These are phyloP conservation scores for Pseudobourletiella spinata DNA, from an alignment of 1,140 invertebrate species.

Conservation along the genomic window DNA sequence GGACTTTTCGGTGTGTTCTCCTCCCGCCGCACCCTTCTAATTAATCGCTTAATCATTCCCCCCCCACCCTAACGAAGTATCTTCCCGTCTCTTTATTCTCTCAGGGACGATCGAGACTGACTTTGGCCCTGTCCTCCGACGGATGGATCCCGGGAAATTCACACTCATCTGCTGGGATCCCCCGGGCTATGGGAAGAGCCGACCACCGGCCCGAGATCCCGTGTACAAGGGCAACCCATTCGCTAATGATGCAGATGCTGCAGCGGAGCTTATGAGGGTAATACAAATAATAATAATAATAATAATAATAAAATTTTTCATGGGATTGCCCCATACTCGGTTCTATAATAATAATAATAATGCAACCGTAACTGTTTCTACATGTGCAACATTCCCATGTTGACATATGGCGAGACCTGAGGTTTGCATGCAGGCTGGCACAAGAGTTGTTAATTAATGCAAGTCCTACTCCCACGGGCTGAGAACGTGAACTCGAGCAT, in stretches of 20 bases:
- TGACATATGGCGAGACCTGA: no score
- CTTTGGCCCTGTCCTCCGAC: slow-evolving; percentile 12
- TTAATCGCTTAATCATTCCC: not conserved
- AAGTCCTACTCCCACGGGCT: no score
- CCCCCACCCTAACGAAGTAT: not conserved
- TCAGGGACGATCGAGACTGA: slow-evolving; percentile 16
- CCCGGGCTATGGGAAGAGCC: slow-evolving; percentile 21
- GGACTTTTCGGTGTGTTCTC: slow-evolving; percentile 20
- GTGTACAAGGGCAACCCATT: not conserved
- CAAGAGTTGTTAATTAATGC: no score
- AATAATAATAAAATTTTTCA: not conserved
- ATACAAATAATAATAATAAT: not conserved
- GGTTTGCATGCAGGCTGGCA: no score
- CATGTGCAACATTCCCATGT: no score
- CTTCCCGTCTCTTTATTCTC: not conserved
- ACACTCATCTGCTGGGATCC: slow-evolving; percentile 16
- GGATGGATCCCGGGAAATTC: slow-evolving; percentile 1
- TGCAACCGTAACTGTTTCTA: no score
- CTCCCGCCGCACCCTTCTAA: not conserved
- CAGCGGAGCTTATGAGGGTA: not conserved
- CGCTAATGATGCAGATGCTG: not conserved
- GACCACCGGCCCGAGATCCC: slow-evolving; percentile 7
- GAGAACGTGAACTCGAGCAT: no score
- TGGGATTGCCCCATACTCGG: not conserved
- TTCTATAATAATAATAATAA: not conserved